Conservation (phyloP, 23 tunicate genomes). For the Pegea sp. region DNA sequence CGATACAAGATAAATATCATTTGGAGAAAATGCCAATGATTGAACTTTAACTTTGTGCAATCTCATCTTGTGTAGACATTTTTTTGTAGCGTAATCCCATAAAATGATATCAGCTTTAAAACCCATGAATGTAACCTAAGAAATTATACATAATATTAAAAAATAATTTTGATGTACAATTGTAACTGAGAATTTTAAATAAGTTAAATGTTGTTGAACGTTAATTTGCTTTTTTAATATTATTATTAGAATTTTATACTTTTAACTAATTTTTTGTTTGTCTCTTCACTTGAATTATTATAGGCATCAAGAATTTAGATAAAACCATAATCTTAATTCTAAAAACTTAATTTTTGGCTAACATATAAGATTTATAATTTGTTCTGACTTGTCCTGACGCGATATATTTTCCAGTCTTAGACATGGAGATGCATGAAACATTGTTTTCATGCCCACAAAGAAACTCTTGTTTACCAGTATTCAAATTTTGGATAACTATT, state of each 20-base stretch:
- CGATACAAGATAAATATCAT: constrained; percentile 57
- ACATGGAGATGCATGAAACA: constrained; percentile 69
- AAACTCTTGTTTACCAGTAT: constrained; percentile 52
- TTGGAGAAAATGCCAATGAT: constrained; percentile 79
- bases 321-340: no score
- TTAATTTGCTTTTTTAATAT: no score
- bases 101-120: constrained; percentile 69
- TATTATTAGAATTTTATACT: no score
- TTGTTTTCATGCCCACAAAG: constrained; percentile 77
- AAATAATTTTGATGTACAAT: neutral
- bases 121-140: constrained; percentile 98
- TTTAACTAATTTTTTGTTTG: no score
- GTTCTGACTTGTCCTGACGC: constrained; percentile 90
- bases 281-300: no score
- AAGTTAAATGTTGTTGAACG: neutral
- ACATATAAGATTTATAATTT: no score
- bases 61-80: constrained; percentile 25
- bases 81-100: constrained; percentile 49
- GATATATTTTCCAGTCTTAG: constrained; percentile 78
- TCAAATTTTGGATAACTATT: constrained; percentile 32
- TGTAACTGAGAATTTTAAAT: neutral
- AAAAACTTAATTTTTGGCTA: no score
- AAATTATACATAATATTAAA: no score
- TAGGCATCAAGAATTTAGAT: no score
- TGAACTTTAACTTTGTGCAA: constrained; percentile 91